Conservation (phyloP, 2,797 vertebrate genomes). For the Ptychadena robeensis region DNA sequence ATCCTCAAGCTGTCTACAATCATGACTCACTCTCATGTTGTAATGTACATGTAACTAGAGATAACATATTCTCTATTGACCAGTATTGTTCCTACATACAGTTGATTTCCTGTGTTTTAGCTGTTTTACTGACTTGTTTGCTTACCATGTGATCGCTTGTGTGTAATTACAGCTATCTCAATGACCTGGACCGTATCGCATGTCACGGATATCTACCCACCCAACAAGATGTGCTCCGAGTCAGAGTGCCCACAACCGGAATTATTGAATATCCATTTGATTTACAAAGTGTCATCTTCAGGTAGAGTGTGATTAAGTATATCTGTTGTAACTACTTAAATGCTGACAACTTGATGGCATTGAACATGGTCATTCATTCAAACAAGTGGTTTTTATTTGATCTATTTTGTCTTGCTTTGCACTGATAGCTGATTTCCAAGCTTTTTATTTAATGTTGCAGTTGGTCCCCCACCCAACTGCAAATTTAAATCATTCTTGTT, state of each 20-base stretch:
- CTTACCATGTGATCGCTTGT: background rate
- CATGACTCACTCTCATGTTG: background rate
- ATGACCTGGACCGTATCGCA: conserved; percentile 82
- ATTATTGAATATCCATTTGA: conserved; percentile 84
- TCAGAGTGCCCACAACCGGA: conserved; percentile 82
- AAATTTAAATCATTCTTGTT: too few species aligned
- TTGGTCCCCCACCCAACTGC: too few species aligned
- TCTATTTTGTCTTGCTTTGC: too few species aligned
- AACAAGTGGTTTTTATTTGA: too few species aligned
- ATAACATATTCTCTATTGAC: background rate
- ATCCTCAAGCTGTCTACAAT: background rate
- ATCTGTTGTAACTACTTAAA: background rate
- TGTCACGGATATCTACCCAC: conserved; percentile 78
- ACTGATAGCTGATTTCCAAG: too few species aligned
- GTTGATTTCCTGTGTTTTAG: background rate
- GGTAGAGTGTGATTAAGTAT: conserved; percentile 67
- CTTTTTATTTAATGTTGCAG: too few species aligned
- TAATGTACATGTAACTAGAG: background rate
- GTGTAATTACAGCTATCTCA: conserved; percentile 76
- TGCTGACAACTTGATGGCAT: too few species aligned
- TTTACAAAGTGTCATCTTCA: conserved; percentile 84
- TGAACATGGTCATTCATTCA: too few species aligned
- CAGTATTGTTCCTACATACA: background rate
- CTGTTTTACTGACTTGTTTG: background rate
- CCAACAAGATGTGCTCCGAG: conserved; percentile 82